phyloP scores from a whole-genome alignment of 2,113 vertebrate genomes.

The Philantomba maxwellii region DNA sequence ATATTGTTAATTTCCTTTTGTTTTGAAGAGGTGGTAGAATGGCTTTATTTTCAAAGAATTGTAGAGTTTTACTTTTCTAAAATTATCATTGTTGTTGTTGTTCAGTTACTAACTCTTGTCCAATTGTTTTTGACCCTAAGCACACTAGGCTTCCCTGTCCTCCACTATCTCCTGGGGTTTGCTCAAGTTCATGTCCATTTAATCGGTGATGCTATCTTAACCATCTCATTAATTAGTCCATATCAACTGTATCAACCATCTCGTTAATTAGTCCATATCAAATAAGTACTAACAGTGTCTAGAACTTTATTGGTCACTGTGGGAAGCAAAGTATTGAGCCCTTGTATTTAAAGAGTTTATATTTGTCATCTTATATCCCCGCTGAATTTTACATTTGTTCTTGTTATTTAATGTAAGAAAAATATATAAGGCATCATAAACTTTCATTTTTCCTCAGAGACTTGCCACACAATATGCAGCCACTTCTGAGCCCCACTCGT shows the following conservation, averaged over 20 bases:
- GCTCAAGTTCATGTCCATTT: not conserved
- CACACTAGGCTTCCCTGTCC: not conserved
- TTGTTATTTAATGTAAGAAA: not conserved
- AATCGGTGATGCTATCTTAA: not conserved
- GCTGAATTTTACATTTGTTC: not conserved
- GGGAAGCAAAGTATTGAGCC: not conserved
- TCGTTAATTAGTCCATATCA: not conserved
- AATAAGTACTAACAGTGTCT: not conserved
- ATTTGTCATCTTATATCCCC: not conserved
- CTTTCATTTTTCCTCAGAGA: not conserved
- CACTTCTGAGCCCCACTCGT: not conserved
- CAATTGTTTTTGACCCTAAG: not conserved
- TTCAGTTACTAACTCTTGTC: not conserved
- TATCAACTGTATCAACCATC: not conserved
- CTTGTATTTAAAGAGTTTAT: not conserved
- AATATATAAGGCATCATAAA: not conserved
- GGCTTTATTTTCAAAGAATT: not conserved
- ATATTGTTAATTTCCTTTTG: not conserved
- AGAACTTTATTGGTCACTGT: not conserved
- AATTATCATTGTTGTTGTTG: not conserved
- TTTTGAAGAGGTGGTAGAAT: not conserved
- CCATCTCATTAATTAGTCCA: not conserved
- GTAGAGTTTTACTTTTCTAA: not conserved
- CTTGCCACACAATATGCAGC: not conserved
- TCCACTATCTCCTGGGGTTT: not conserved